Conservation (phyloP, 2,113 vertebrate genomes). For the Rafetus swinhoei region DNA sequence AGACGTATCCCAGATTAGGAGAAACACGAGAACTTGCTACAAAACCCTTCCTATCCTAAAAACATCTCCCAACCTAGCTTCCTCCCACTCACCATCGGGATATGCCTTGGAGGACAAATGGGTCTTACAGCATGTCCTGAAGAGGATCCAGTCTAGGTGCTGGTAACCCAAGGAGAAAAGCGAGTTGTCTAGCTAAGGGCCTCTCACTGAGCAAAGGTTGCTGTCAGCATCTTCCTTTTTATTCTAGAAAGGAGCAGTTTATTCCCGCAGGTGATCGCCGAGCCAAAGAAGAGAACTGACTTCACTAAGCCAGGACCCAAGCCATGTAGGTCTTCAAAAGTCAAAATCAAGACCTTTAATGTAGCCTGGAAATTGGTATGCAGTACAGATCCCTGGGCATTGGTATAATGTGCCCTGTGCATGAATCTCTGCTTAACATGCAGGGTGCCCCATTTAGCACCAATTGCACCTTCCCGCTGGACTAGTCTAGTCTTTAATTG, state of each 20-base stretch:
- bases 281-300: not conserved
- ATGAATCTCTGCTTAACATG: not conserved
- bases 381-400: rapidly evolving
- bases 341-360: not conserved
- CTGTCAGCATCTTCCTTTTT: slow-evolving; percentile 42
- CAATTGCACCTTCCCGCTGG: not conserved
- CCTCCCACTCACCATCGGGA: slow-evolving; percentile 34
- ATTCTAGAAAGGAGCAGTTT: not conserved
- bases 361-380: not conserved
- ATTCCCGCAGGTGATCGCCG: not conserved
- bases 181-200: not conserved
- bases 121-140: not conserved
- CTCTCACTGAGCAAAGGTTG: slow-evolving; percentile 36
- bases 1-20: slow-evolving; percentile 45
- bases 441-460: not conserved
- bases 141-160: not conserved
- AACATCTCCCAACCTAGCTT: not conserved
- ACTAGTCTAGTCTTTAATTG: rapidly evolving
- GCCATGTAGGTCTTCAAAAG: not conserved
- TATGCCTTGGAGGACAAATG: not conserved
- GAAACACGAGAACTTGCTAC: not conserved
- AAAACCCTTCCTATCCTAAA: slow-evolving; percentile 15
- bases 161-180: slow-evolving; percentile 39
- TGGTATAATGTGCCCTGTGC: rapidly evolving
- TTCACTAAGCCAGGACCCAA: not conserved